Evolutionary conservation across 2,113 vertebrate genomes (phyloP).

Genomic region (Semicossyphus pulcher): DNA sequence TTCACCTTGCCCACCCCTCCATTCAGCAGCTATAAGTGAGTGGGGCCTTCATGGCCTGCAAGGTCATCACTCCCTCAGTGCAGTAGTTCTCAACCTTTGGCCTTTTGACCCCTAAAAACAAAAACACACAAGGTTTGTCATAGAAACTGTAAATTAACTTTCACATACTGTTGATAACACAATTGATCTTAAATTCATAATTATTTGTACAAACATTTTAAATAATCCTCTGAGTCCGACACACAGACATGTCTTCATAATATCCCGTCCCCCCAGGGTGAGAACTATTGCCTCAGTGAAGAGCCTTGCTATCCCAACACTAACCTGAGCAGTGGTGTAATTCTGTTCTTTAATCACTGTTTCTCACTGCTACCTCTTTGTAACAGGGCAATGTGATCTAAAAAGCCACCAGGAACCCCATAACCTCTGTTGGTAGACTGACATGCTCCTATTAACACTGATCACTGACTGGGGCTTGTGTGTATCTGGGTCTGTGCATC

Average conservation of each 20-base stretch:
- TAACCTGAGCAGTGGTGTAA: constrained; percentile 57
- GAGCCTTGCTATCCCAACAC: constrained; percentile 57
- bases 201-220: not conserved
- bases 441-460: constrained; percentile 56
- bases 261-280: too few relatives aligned
- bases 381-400: constrained; percentile 37
- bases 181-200: too few relatives aligned
- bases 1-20: constrained; percentile 78
- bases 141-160: too few relatives aligned
- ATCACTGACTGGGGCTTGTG: constrained; percentile 52
- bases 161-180: not conserved
- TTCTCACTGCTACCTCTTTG: constrained; percentile 34
- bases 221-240: not conserved
- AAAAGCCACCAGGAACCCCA: constrained; percentile 16
- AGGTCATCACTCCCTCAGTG: constrained; percentile 44
- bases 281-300: constrained; percentile 63
- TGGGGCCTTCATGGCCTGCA: constrained; percentile 66
- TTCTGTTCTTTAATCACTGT: constrained; percentile 4
- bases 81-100: constrained; percentile 68
- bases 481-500: constrained; percentile 54
- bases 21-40: constrained; percentile 86
- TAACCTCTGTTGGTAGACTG: constrained; percentile 52
- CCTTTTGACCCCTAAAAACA: not conserved
- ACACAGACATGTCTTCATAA: too few relatives aligned
- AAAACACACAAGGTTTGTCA: too few relatives aligned